Percentiles rank a stretch among this genome's conserved stretches.
Conservation (phyloP, 1,140 invertebrate species). For the Acromyrmex charruanus region DNA sequence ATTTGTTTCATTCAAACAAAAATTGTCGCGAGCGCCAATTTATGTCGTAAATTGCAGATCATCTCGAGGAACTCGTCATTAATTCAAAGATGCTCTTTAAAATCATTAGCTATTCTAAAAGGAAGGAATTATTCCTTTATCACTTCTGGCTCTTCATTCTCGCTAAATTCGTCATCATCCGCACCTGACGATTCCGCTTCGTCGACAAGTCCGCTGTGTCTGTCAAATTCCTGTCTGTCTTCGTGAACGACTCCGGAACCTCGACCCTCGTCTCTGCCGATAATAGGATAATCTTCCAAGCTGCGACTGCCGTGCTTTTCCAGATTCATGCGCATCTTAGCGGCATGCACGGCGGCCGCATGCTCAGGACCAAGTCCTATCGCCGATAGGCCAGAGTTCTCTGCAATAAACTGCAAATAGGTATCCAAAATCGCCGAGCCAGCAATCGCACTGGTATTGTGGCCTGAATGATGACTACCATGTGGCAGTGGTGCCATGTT, state of each 20-base stretch:
- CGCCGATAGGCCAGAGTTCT: slow-evolving; percentile 89
- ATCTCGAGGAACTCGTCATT: not conserved
- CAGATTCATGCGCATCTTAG: slow-evolving; percentile 91
- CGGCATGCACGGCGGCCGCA: slow-evolving; percentile 86
- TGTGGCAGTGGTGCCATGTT: slow-evolving; percentile 83
- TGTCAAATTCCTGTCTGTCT: slow-evolving; percentile 78
- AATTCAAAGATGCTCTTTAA: not conserved
- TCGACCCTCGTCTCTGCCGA: slow-evolving; percentile 82
- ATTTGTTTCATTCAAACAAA: not conserved
- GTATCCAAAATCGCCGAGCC: slow-evolving; percentile 94
- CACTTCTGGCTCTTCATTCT: slow-evolving; percentile 82
- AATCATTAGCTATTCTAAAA: not conserved
- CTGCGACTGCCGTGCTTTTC: slow-evolving; percentile 81
- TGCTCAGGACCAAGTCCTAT: slow-evolving; percentile 87
- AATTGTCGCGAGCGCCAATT: not conserved
- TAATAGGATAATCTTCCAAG: slow-evolving; percentile 83
- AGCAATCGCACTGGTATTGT: slow-evolving; percentile 85
- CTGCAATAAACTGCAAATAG: slow-evolving; percentile 94
- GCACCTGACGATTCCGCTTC: slow-evolving; percentile 79
- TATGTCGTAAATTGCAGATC: not conserved
- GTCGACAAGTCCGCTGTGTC: slow-evolving; percentile 68
- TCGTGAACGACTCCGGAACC: slow-evolving; percentile 79
- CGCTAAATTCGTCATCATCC: slow-evolving; percentile 84
- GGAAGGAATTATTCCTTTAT: slow-evolving; percentile 79
- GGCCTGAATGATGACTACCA: slow-evolving; percentile 80